phyloP scores from a whole-genome alignment of 1,140 invertebrate genomes.

The Nebria ingens region DNA sequence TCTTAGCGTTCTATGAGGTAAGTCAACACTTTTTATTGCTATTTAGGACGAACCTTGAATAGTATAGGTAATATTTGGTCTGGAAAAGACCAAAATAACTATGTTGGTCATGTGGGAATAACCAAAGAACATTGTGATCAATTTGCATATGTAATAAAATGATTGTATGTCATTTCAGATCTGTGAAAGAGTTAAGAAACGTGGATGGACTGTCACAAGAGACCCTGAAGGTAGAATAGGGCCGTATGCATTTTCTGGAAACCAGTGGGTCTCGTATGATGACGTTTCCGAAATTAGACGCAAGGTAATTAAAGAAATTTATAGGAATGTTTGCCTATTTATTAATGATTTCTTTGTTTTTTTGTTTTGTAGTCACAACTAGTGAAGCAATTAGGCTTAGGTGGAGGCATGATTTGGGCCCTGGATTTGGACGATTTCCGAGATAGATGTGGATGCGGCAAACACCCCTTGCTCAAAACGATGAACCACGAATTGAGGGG shows the following conservation, averaged over 20 bases:
- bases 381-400: conserved; percentile 46
- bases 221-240: conserved; percentile 55
- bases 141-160: no score
- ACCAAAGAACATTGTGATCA: no score
- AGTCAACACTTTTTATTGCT: background rate
- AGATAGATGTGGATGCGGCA: conserved; percentile 51
- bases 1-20: conserved; percentile 78
- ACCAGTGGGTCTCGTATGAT: conserved; percentile 78
- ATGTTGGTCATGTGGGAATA: no score
- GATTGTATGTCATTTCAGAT: conserved; percentile 39
- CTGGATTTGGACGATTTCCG: conserved; percentile 65
- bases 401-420: conserved; percentile 74
- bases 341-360: conserved; percentile 11
- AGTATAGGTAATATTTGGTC: no score
- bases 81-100: no score
- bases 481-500: conserved; percentile 44
- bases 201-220: conserved; percentile 53
- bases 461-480: conserved; percentile 45
- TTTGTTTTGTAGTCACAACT: conserved; percentile 37
- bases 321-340: background rate
- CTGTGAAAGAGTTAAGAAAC: conserved; percentile 46
- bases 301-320: conserved; percentile 26
- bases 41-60: no score
- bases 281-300: conserved; percentile 54
- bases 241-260: conserved; percentile 57